Percentiles rank a stretch among this genome's conserved stretches.
Conservation (phyloP, 2,113 vertebrate genomes). For the Eclectus roratus region DNA sequence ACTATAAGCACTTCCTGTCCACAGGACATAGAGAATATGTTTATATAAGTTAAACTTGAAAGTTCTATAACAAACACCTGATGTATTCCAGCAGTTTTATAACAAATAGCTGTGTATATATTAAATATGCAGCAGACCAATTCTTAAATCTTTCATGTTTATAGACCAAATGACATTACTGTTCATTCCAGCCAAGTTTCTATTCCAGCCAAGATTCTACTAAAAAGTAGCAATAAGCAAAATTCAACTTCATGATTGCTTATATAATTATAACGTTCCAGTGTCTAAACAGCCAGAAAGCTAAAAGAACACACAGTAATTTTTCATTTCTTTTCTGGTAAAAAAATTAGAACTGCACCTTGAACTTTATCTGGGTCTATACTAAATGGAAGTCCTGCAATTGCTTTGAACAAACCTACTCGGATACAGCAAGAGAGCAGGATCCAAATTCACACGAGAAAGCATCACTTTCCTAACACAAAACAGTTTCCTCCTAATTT, state of each 20-base stretch:
- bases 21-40: neutral
- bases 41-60: neutral
- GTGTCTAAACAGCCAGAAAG: neutral
- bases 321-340: slow-evolving; percentile 4
- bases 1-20: neutral
- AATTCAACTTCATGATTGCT: neutral
- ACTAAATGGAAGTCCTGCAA: neutral
- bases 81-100: neutral
- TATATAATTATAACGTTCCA: neutral
- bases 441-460: neutral
- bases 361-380: neutral
- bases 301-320: neutral
- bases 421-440: neutral
- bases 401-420: neutral
- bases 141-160: neutral
- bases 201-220: neutral
- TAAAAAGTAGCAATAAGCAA: neutral
- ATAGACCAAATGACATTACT: neutral
- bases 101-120: neutral
- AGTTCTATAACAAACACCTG: neutral
- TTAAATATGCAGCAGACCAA: neutral
- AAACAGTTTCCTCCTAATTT: neutral
- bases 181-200: neutral
- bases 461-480: neutral
- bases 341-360: neutral